Base-by-base conservation (phyloP, 2,113 vertebrate species). In the Nycticryphes semicollaris region DNA sequence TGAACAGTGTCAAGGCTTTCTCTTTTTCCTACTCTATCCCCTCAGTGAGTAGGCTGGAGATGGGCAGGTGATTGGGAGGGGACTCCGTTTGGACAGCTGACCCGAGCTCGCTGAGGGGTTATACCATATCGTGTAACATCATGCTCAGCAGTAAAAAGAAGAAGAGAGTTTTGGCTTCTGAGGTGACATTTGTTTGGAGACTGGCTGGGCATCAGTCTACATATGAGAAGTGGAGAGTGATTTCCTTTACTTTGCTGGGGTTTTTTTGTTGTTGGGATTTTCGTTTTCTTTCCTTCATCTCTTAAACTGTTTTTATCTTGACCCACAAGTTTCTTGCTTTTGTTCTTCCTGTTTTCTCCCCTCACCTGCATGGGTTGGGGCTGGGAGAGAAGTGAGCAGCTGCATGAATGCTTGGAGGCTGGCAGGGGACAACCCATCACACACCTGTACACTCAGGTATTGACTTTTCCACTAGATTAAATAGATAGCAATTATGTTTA, bases 111-210 rank as follows among this genome's bases (percentile, higher is more conserved):
- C 21, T 12, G 53, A 33, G 62, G 21, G 11, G 14, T 12, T 82
- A 2, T 53, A 53, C 9, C 31, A 41, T 48, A 24, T 12, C 2
- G 0, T 67, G 22, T 33, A 50, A 57, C 1, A 0, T 77, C 27
- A 48, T 24, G 21, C 51, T 62, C 24, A 50, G 24, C 30, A 57
- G 22, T 74, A 66, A 76, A 83, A 94, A 6, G 56, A 77, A 33
- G 18, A 84, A 51, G 27, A 83, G 22, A 4, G 3, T 4, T 81
- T 93, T 84, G 64, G 23, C 37, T 91, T 89, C 45, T 48, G 33
- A 53, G 15, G 7, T 72, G 13, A 8, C 12, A 45, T 82, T 82
- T 62, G 6, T 87, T 60, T 84, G 69, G 39, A 60, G 21, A 13
- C 27, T 73, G 28, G 9, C 25, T 76, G 45, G 12, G n/a, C 19